A percentile compares a stretch with the other conserved stretches of the same genome.
Conservation (phyloP, 2,888 invertebrate species). For the Oligia fasciuncula region DNA sequence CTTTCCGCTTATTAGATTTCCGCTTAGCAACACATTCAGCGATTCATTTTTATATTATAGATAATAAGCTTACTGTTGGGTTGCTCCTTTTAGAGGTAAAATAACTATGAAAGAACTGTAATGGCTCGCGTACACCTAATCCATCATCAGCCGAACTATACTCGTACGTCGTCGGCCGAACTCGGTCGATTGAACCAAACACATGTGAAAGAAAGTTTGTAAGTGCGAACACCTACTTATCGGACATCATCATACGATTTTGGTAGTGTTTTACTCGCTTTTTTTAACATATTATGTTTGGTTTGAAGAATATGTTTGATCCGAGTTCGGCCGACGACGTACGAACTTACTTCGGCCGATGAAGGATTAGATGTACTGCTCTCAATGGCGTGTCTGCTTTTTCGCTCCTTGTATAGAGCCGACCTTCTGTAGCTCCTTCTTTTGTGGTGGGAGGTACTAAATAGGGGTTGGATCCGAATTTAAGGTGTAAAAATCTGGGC, state of each 20-base stretch:
- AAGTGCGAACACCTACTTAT: no score
- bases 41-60: no score
- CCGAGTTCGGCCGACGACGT: neutral
- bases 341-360: neutral
- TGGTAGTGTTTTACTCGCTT: neutral
- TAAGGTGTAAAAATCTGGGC: conserved; percentile 45
- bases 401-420: rapidly evolving
- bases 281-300: neutral
- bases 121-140: neutral
- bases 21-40: no score
- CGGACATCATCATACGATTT: neutral
- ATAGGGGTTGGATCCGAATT: conserved; percentile 50
- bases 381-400: neutral
- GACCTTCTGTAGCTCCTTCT: neutral
- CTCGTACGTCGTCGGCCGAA: neutral
- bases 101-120: neutral
- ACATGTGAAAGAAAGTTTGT: neutral
- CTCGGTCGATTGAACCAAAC: neutral
- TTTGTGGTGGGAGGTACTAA: conserved; percentile 14
- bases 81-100: no score
- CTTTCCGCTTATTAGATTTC: no score
- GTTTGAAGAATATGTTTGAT: neutral
- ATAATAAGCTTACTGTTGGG: no score
- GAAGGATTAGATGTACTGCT: neutral
- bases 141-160: neutral